phyloP scores from a whole-genome alignment of 2,888 invertebrate species.

The Melitaea athalia region DNA sequence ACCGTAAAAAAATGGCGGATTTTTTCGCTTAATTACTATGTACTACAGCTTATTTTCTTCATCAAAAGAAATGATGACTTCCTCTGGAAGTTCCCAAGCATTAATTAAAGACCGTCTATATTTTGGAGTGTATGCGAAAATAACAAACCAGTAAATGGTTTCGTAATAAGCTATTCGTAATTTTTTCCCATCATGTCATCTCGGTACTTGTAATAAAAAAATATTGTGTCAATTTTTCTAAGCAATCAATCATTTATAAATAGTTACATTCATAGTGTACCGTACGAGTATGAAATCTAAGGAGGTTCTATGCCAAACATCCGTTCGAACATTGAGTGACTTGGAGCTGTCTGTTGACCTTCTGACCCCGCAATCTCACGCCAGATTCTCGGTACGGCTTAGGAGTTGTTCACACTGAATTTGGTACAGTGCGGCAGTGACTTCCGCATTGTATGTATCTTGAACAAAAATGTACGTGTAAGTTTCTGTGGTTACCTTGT shows the following conservation, averaged over 20 bases:
- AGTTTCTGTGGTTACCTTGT: too few species aligned
- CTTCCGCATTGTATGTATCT: too few species aligned
- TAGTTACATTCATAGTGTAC: slow-evolving; percentile 20
- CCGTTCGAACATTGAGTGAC: slow-evolving; percentile 50
- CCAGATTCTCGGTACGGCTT: slow-evolving; percentile 59
- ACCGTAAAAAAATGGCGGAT: background rate
- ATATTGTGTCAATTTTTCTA: slow-evolving; percentile 10
- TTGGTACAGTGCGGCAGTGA: too few species aligned
- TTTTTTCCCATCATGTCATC: background rate
- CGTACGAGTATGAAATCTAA: slow-evolving; percentile 29
- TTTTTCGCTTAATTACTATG: background rate
- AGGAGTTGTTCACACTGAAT: slow-evolving; percentile 4
- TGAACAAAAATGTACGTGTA: too few species aligned
- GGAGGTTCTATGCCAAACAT: slow-evolving; percentile 52
- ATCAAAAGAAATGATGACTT: too few species aligned
- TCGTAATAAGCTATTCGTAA: background rate
- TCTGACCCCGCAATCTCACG: slow-evolving; percentile 62
- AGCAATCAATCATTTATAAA: slow-evolving; percentile 26
- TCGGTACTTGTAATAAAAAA: background rate
- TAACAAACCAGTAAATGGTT: background rate
- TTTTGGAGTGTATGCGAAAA: background rate
- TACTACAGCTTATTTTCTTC: too few species aligned
- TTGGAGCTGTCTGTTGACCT: slow-evolving; percentile 67
- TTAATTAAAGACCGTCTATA: too few species aligned
- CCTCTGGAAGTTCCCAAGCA: too few species aligned